Evolutionary conservation across 2,797 vertebrate species (phyloP), one percentile per base, ranked within the genome.

Genomic region (Hozukius guyotensis): DNA sequence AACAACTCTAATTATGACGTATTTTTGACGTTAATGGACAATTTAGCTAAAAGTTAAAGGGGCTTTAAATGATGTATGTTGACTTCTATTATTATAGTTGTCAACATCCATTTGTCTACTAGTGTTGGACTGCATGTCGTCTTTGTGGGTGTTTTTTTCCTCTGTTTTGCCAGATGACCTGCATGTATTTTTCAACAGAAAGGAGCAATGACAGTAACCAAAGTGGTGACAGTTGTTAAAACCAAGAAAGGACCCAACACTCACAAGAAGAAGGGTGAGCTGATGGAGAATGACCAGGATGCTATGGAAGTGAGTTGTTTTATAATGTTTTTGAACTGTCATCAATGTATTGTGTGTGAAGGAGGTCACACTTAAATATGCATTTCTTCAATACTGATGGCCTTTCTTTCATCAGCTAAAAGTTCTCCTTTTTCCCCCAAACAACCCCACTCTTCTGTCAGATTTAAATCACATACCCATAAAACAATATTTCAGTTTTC

Each of bases 241-340:
- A 99, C 97, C n/a, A 99, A 98, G 91, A 99, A 98, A 83, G 97
- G 96, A 31, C 83, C 95, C 5, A 95, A 97, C 73, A 94, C 96
- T 46, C 97, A 97, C 84, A 99, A 99, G 94, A 99, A 99, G 94
- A 99, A 99, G 93, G 99, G 99, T 6, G 99, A 99, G 59, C 96
- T 99, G 75, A 99, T 99, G 99, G 97, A 99, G 86, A 99, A 99
- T 32, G 99, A 99, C 92, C 99, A 99, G 94, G 98, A 99, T 87
- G 99, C 99, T 24, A 99, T 99, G 99, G 99, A 99, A 97, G 98
- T 99, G 88, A 92, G 71, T 83, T 32, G 13, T 49, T 16, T 20
- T 63, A 4, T 32, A 13, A 6, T 2, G 29, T 24, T 31, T 11
- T 53, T 42, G 34, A 67, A 38, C 13, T 8, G 10, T 13, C 7